Evolutionary conservation across 1,140 invertebrate genomes (phyloP), one percentile per base, ranked within the genome.

Genomic region (Nymphalis io): DNA sequence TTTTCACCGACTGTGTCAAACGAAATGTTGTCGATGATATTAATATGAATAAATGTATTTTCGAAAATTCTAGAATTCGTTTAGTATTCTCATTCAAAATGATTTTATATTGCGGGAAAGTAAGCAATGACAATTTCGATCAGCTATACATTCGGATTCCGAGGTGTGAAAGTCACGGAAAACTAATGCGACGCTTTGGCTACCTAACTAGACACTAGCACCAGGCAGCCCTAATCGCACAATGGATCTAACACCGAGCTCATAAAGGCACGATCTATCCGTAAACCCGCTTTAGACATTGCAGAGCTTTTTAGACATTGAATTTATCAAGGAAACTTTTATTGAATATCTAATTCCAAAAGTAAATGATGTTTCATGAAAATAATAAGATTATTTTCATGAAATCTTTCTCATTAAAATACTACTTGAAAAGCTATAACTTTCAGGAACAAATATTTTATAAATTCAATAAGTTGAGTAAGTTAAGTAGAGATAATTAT

Each of bases 221-320:
- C 40, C 55, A 48, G 63, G n/a, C 72, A 83, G 21, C 82, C 82
- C 82, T 83, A 72, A 53, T 67, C 53, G 57, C 59, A 74, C 71
- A 76, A 78, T 79, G 73, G 68, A 75, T 71, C 72, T 73, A 74
- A 75, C 69, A 74, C 58, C 65, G 60, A 55, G 64, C 71, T 75
- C 64, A 74, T 70, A 75, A 65, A 73, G 39, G 75, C 78, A 84
- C 78, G 80, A 80, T 80, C 75, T 76, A 70, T 82, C 72, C 72
- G 71, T 78, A 72, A 75, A 61, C 65, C 73, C 55, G 71, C 68
- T 63, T 68, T 68, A 71, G 70, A 80, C 68, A 76, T 72, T 60
- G 70, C 71, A 68, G 62, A 69, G 75, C 74, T 70, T 63, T 71
- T 59, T 70, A 63, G 53, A 63, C 53, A 58, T 68, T 68, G 21